Percentiles rank a stretch among this genome's conserved stretches.
Conservation (phyloP, 2,888 invertebrate genomes). For the Therioaphis trifolii region DNA sequence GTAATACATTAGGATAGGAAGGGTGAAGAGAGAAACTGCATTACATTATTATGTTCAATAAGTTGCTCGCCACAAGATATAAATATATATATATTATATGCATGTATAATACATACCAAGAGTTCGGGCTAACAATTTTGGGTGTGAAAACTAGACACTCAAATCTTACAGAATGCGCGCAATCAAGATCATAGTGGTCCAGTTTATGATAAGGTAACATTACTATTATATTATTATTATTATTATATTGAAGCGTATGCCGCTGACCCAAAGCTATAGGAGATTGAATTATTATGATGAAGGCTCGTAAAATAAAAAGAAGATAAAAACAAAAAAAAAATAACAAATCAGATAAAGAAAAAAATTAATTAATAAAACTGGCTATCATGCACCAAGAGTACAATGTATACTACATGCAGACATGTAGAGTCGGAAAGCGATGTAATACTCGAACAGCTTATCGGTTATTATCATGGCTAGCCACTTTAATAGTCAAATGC, state of each 20-base stretch:
- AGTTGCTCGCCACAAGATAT: neutral
- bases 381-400: constrained; percentile 7
- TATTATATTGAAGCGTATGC: constrained; percentile 9
- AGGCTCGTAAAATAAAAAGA: constrained; percentile 22
- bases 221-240: neutral
- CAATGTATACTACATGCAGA: neutral
- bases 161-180: constrained; percentile 17
- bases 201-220: constrained; percentile 14
- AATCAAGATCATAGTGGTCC: constrained; percentile 22
- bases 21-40: neutral
- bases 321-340: no score
- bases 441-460: neutral
- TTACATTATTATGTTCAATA: neutral
- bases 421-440: neutral
- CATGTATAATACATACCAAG: no score
- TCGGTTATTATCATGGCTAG: constrained; percentile 11
- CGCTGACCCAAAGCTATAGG: neutral
- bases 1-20: no score
- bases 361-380: constrained; percentile 51
- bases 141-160: constrained; percentile 30
- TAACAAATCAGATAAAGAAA: constrained; percentile 45
- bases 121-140: neutral
- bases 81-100: no score
- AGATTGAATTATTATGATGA: constrained; percentile 37
- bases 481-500: constrained; percentile 20